Base-by-base conservation (phyloP, 2,888 invertebrate genomes). In the Rotaria sp. region DNA sequence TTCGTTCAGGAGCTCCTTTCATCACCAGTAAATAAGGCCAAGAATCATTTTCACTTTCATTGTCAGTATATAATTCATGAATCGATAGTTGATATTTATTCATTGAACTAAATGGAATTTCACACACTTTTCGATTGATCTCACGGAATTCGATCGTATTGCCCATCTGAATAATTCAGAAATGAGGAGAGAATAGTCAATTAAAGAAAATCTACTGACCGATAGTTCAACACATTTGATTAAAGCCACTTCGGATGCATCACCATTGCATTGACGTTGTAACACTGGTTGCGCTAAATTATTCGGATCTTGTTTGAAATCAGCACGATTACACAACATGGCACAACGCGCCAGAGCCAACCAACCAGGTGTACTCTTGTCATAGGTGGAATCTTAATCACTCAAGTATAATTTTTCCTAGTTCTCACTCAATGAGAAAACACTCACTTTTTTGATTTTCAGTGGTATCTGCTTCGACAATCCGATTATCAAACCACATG, bases 401-500 rank as follows among this genome's bases (percentile, higher is more conserved):
- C 26, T 55, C 55, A 24, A 8, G n/a, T n/a, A 41, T 24, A 5
- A 30, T 30, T 80, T 26, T 35, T 48, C 18, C 4, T 26, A n/a
- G 8, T 11, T 30, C 7, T 24, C 5, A 1, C 3, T 21, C 5
- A 7, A 26, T 21, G 8, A 80, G 10, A 10, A 80, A 26, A 8
- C 26, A 89, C 90, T 88, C 91, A 88, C 93, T 96, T 89, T 96
- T 95, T 92, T 98, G 97, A 93, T 97, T 96, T 92, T 99, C 98
- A 90, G 97, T 97, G 88, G 98, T 98, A 91, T 99, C 98, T 88
- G 97, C 97, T 92, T 98, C 97, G 90, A 97, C 96, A 92, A 99
- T 98, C 92, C 96, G 95, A 92, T 97, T 96, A 92, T 98, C 97
- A 92, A 96, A 97, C 94, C 97, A 97, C 96, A 97, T 97, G 92